A percentile compares a stretch with the other conserved stretches of the same genome.
phyloP scores from a whole-genome alignment of 2,888 invertebrate species.

The Metopia argyrocephala region DNA sequence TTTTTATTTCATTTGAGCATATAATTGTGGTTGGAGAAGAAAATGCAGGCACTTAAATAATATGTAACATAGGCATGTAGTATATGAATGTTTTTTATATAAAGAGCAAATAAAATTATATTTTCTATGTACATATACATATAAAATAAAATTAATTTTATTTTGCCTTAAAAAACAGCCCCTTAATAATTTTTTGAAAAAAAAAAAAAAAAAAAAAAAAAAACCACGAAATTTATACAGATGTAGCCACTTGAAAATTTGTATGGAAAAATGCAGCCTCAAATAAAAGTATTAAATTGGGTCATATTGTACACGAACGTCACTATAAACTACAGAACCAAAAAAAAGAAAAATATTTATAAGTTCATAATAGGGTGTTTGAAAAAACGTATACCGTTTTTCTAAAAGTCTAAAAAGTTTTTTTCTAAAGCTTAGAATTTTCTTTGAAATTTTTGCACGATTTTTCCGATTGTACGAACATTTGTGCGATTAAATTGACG shows the following conservation, averaged over 20 bases:
- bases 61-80: neutral
- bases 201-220: slow-evolving; percentile 1
- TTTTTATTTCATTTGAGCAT: too few species aligned
- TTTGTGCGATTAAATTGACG: too few species aligned
- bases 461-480: too few species aligned
- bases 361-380: neutral
- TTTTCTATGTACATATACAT: neutral
- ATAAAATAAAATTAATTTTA: slow-evolving; percentile 6
- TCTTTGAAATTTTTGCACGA: too few species aligned
- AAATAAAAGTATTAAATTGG: slow-evolving; percentile 34
- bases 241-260: slow-evolving; percentile 50
- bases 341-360: neutral
- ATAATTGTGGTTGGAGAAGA: neutral
- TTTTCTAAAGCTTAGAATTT: too few species aligned
- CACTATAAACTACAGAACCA: neutral
- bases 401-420: too few species aligned
- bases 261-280: slow-evolving; percentile 21
- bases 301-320: neutral
- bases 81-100: neutral
- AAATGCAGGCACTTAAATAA: neutral
- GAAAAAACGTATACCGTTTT: neutral
- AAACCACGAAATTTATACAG: slow-evolving; percentile 21
- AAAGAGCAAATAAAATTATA: slow-evolving; percentile 6
- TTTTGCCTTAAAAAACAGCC: slow-evolving; percentile 25
- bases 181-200: slow-evolving; percentile 2